These are phyloP conservation scores for Takifugu flavidus DNA, from an alignment of 2,113 vertebrate genomes.

Conservation along the genomic window DNA sequence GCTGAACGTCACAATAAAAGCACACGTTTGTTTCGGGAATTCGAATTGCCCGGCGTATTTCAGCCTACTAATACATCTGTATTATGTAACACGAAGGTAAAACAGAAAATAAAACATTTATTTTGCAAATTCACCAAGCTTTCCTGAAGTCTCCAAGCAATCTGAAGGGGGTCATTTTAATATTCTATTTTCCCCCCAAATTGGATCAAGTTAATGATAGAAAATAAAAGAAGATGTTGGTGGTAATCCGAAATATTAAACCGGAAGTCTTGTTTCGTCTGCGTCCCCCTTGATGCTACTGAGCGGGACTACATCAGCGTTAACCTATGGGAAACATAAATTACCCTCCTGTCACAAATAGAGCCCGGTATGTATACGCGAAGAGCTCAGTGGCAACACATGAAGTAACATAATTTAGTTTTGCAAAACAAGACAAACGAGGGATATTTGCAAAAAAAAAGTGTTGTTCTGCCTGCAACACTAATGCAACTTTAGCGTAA, in stretches of 20 bases:
- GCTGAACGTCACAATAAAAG: conserved; percentile 33
- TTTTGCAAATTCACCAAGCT: too few relatives aligned
- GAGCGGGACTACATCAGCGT: conserved; percentile 7
- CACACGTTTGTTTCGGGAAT: neutral
- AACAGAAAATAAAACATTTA: too few relatives aligned
- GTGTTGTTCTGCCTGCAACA: neutral
- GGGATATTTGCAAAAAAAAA: neutral
- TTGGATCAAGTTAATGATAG: neutral
- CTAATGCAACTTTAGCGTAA: conserved; percentile 29
- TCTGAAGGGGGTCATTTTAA: neutral
- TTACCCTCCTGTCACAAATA: conserved; percentile 28
- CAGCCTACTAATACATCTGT: too few relatives aligned
- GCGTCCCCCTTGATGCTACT: neutral
- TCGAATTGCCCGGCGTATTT: too few relatives aligned
- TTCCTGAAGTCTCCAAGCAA: too few relatives aligned
- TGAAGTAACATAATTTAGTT: neutral
- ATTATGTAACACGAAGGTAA: too few relatives aligned
- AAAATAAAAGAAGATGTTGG: neutral
- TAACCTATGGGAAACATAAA: conserved; percentile 40
- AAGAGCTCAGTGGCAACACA: conserved; percentile 12
- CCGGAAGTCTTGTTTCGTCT: conserved; percentile 12
- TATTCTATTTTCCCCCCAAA: neutral
- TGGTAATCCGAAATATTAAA: conserved; percentile 14
- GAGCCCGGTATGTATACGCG: conserved; percentile 9
- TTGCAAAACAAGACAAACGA: neutral